Evolutionary conservation across 2,113 vertebrate genomes (phyloP), one percentile per base, ranked within the genome.

Genomic region (Genyomyrus donnyi): DNA sequence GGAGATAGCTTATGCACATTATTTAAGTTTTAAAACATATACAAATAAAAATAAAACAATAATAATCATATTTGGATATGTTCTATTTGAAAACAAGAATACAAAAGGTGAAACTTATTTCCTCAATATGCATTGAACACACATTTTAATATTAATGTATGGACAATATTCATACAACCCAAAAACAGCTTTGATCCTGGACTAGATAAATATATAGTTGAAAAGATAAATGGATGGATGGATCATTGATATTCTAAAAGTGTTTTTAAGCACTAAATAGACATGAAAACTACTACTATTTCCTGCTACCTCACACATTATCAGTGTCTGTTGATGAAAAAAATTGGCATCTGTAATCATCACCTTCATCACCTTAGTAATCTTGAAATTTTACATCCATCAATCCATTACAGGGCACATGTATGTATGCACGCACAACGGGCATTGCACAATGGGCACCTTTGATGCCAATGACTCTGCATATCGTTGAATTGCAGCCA

Each of bases 151-250:
- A 92, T 90, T 93, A 91, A 93, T 85, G 92, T 91, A 92, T 93
- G 92, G 94, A 95, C 93, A 93, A 95, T 94, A 94, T 90, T 94
- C 91, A 93, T 95, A 89, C 58, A 96, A 95, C 93, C 94, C 93
- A 94, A 91, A 94, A 5, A 62, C 90, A 86, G 94, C 45, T n/a
- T 3, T 49, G 85, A 86, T 48, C 45, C n/a, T 31, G n/a, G 62
- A 66, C n/a, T 66, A 66, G 3, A 66, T 27, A 27, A 11, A 6
- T 66, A 13, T 66, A 27, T 66, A 27, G 62, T 1, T 66, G 62
- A 66, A 66, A 27, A 27, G 8, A 66, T 27, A 66, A 27, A 62
- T 3, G 24, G 24, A 27, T 62, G 58, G 24, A 53, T 21, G 53
- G 19, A 21, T 7, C 1, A 94, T 93, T 92, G 3, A 88, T 89